Evolutionary conservation across 2,113 vertebrate genomes (phyloP), one percentile per base, ranked within the genome.

Genomic region (Myxocyprinus asiaticus): DNA sequence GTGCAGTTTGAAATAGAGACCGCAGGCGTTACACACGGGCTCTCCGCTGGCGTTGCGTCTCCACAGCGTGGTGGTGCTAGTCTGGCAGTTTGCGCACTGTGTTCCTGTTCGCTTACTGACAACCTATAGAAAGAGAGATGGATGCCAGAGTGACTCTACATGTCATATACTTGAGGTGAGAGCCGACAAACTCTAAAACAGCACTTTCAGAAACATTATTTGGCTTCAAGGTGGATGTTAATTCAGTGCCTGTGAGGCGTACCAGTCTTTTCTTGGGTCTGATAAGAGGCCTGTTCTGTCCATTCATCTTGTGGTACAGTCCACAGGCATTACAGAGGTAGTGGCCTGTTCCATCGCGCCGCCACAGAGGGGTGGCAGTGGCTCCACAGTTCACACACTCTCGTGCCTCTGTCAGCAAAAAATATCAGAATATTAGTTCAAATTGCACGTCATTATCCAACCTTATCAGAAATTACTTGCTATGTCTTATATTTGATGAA

Each of bases 1-100:
- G 88, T 95, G 94, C 5, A 96, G 90, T 74, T 91, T 95, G 89
- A 90, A 96, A 86, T 96, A 96, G 14, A 96, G 93, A 0, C 95
- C 95, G 1, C 95, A 96, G 81, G 95, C 95, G 33, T 95, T 96
- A 86, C 95, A 96, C 59, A 96, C 93, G 0, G 93, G 90, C 4
- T 95, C 90, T 9, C 95, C 94, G 0, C 87, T 92, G 75, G 89
- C 62, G 61, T 94, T 95, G 7, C 94, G 92, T 73, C 95, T 92
- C 95, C 95, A 96, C 84, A 96, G 90, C 0, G 94, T 95, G 0
- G 95, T 96, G 10, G 89, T 94, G 6, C 79, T 91, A 0, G 95
- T 96, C 65, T 90, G 91, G 85, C 95, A 96, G 90, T 96, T 95
- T 55, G 91, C 93, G 79, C 95, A 96, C 73, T 89, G 91, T 51